Evolutionary conservation across 2,113 vertebrate genomes (phyloP), one percentile per base, ranked within the genome.

Genomic region (Etia nguti): DNA sequence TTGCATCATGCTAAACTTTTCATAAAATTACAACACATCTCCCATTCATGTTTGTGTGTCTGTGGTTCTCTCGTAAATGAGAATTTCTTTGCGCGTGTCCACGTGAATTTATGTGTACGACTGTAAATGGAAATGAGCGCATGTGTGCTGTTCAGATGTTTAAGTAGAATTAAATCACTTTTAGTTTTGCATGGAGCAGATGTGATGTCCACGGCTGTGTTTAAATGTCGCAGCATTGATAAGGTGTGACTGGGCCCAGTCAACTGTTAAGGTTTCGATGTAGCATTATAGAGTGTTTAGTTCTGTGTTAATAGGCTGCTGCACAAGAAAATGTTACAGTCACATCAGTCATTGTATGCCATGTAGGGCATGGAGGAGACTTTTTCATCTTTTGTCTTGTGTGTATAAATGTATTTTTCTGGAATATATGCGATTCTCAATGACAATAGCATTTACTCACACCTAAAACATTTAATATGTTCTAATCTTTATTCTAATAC

Each of bases 211-310:
- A 68, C 41, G 68, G 68, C 57, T 41, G 26, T 89, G 92, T 93
- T 92, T 93, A 93, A 96, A 95, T 94, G 95, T 93, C 89, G 90
- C 90, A 82, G 93, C 94, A 95, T 89, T 96, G 94, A 95, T 94
- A 95, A 90, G 92, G 87, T 95, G 93, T 94, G 94, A 96, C 95
- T 94, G 92, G 86, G 68, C 68, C 85, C 94, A 96, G 92, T 95
- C 90, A 84, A 89, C 91, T 95, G 93, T 95, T 93, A 93, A 94
- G 82, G 38, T 84, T 92, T 94, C 75, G 82, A 90, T 95, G 90
- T 93, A 36, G 84, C 90, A 94, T 93, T 95, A 95, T 94, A 81
- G 94, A 93, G 91, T 93, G 92, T 91, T 95, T 94, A 94, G 93
- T 93, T 94, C 89, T 92, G 85, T 86, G 79, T 95, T 95, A 94